A percentile compares a stretch with the other conserved stretches of the same genome.
Evolutionary conservation across 2,113 vertebrate genomes (phyloP).

Genomic region (Cinclus cinclus): DNA sequence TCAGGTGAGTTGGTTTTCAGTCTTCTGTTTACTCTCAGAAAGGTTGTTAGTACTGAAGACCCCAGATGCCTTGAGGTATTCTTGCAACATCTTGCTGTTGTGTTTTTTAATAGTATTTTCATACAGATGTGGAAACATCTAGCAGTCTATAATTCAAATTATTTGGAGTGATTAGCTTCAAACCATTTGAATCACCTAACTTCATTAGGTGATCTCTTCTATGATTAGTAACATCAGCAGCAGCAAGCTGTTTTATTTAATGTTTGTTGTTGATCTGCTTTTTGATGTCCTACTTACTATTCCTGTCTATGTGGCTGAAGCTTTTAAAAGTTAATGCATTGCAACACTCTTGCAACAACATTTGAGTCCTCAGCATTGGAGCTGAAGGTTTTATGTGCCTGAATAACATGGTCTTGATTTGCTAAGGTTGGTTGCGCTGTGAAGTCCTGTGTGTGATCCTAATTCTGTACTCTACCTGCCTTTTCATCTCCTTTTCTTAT

Average conservation of each 20-base stretch:
- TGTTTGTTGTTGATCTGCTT: not conserved
- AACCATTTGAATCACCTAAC: not conserved
- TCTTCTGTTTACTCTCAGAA: not conserved
- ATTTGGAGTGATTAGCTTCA: not conserved
- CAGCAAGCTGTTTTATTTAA: not conserved
- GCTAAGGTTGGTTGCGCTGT: not conserved
- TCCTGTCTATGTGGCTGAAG: not conserved
- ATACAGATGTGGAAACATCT: not conserved
- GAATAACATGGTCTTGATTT: not conserved
- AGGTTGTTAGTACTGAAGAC: not conserved
- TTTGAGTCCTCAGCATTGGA: not conserved
- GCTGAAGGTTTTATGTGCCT: not conserved
- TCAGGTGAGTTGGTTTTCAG: slow-evolving; percentile 60
- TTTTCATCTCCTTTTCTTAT: not conserved
- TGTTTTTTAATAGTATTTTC: not conserved
- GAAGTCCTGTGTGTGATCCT: not conserved
- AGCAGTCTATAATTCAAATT: not conserved
- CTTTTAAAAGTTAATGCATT: slow-evolving; percentile 11
- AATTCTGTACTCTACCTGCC: not conserved
- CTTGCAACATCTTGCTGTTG: not conserved
- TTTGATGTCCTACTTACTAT: not conserved
- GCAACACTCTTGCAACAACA: not conserved
- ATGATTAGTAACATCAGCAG: not conserved
- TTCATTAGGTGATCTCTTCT: not conserved
- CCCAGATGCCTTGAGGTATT: not conserved